Evolutionary conservation across 2,113 vertebrate species (phyloP), one percentile per base, ranked within the genome.

Genomic region (Cochlearius cochlearius): DNA sequence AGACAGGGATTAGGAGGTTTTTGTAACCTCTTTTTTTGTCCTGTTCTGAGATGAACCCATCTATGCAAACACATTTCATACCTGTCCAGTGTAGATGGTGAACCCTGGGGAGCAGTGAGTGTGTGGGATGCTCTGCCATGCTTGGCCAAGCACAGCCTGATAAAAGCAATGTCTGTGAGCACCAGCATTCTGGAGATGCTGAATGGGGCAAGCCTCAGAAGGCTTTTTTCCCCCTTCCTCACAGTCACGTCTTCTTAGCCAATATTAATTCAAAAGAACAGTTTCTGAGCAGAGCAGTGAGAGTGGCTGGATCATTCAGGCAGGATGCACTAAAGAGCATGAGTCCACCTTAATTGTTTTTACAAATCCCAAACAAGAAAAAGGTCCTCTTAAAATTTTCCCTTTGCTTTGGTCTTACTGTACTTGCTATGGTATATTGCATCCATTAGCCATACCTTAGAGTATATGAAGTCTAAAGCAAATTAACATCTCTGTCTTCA

Each of bases 191-290:
- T 78, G 10, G 39, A 55, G 17, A 39, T 58, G 50, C 69, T 81
- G 63, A 90, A 41, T 39, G 56, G 25, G 9, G 5, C 14, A 41
- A 43, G 9, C 45, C 19, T 89, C n/a, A 55, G 39, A 53, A 67
- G 8, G 3, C 21, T 25, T 23, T 19, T 27, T 10, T 3, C 2
- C 10, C 4, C 3, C 5, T 6, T 15, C 43, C 38, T 47, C 25
- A 43, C 6, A 25, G 19, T n/a, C 4, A 1, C 5, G 7, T 52
- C 18, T 69, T 74, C 67, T 50, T 91, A n/a, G 25, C 10, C 15
- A 45, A 11, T 55, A 36, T 73, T 66, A 4, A 43, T 84, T 68
- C 14, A 66, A 47, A 56, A 84, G 20, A 69, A 50, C 11, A 27
- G 18, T 43, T 39, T 77, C 16, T 60, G 41, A 73, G 30, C 32